A percentile compares a stretch with the other conserved stretches of the same genome.
Evolutionary conservation across 2,888 invertebrate species (phyloP).

Genomic region (Cephonodes hylas): DNA sequence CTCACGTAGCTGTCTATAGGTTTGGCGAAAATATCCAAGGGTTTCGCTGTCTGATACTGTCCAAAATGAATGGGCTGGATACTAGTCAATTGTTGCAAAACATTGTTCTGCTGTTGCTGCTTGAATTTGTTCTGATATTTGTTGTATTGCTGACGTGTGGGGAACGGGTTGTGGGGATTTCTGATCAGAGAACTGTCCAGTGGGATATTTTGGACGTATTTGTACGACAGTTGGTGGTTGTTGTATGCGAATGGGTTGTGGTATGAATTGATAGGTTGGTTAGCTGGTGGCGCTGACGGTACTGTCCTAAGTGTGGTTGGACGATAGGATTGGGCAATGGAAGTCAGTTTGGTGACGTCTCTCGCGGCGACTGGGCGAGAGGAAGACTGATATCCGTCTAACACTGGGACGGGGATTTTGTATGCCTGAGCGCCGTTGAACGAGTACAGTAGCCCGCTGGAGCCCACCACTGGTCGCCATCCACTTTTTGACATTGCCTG

Average conservation of each 20-base stretch:
- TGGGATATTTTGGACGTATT: conserved; percentile 68
- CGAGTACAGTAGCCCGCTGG: conserved; percentile 60
- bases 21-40: conserved; percentile 59
- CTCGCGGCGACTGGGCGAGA: conserved; percentile 62
- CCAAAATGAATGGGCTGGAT: conserved; percentile 67
- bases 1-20: conserved; percentile 58
- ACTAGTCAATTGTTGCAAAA: conserved; percentile 63
- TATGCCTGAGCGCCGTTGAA: conserved; percentile 59
- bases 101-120: conserved; percentile 53
- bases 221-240: conserved; percentile 54
- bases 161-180: conserved; percentile 66
- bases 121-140: conserved; percentile 66
- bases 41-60: conserved; percentile 60
- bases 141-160: conserved; percentile 57
- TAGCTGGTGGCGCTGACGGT: conserved; percentile 47
- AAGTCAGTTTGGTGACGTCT: conserved; percentile 68
- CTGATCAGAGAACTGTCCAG: conserved; percentile 61
- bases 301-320: conserved; percentile 67
- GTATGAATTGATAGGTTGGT: conserved; percentile 73
- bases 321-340: conserved; percentile 73
- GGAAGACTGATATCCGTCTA: conserved; percentile 64
- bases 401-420: conserved; percentile 59
- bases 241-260: conserved; percentile 68
- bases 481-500: conserved; percentile 80
- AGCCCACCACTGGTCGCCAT: conserved; percentile 82